Percentiles rank a stretch among this genome's conserved stretches.
phyloP scores from a whole-genome alignment of 2,797 vertebrate species.

The Psittacula derbiana region DNA sequence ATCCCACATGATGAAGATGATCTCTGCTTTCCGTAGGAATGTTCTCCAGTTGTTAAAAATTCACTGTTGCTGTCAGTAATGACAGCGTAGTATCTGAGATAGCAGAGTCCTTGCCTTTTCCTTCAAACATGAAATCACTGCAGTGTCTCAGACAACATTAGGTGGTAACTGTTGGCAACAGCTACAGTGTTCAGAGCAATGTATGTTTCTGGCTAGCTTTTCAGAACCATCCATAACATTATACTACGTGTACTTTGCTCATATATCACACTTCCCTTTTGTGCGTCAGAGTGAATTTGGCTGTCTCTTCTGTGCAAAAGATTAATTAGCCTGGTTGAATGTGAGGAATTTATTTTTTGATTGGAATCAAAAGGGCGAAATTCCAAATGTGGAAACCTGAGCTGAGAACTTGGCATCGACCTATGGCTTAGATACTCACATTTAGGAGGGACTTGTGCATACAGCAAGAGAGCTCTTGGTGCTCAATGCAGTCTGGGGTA shows the following conservation, averaged over 20 bases:
- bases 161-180: conserved; percentile 56
- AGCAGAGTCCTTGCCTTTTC: background rate
- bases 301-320: conserved; percentile 22
- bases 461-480: background rate
- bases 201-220: conserved; percentile 29
- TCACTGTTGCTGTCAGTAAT: background rate
- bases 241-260: background rate
- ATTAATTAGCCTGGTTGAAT: background rate
- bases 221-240: conserved; percentile 22
- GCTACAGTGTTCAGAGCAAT: background rate
- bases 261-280: conserved; percentile 14
- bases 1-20: background rate
- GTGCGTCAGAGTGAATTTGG: conserved; percentile 31
- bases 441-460: background rate
- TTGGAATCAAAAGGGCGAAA: conserved; percentile 5
- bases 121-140: background rate
- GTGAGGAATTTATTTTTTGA: conserved; percentile 40
- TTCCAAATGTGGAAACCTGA: background rate
- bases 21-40: background rate
- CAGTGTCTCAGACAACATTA: background rate
- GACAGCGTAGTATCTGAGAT: background rate
- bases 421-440: accelerated
- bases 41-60: background rate
- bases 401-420: background rate
- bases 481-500: background rate